Base-by-base conservation (phyloP, 2,888 invertebrate species). In the Cryptosula pallasiana region DNA sequence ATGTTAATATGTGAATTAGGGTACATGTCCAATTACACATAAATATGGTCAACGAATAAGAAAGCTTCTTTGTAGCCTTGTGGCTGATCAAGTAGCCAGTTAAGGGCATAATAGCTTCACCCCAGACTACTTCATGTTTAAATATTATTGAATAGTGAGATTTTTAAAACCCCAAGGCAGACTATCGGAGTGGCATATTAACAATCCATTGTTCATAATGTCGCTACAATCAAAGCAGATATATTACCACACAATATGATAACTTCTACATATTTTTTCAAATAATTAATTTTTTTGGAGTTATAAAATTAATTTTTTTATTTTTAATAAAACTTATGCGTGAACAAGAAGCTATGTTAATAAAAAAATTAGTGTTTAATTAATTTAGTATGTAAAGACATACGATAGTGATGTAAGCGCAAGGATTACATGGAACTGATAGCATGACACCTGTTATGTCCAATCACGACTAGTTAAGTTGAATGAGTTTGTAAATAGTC, bases 21-120 rank as follows among this genome's bases (percentile, higher is more conserved):
- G 20, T 29, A 63, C 63, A 63, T 34, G 63, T 63, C 63, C 63
- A 63, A 63, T 63, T 63, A 63, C 63, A 63, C 32, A 32, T 34
- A n/a, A 63, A 27, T 63, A 5, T 63, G 32, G 63, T 27, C 57
- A 25, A 20, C 5, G 13, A 29, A 63, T 9, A 63, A 29, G 27
- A 63, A 63, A 13, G 63, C 16, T 32, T 16, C n/a, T 13, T 32
- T 32, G 27, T 63, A 3, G 5, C 13, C 20, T 3, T 63, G 63
- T 13, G 27, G 27, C 29, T 29, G 3, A 16, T 63, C 9, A 63
- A 63, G 63, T 3, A n/a, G 32, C 9, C 2, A 32, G 32, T 13
- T 20, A 34, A 63, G 63, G 32, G 63, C 32, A 32, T 63, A 63
- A 63, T 63, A 25, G 63, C 13, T 34, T 63, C 5, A 5, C 27